Conservation (phyloP, 2,797 vertebrate species). For the Cryptoprocta ferox region DNA sequence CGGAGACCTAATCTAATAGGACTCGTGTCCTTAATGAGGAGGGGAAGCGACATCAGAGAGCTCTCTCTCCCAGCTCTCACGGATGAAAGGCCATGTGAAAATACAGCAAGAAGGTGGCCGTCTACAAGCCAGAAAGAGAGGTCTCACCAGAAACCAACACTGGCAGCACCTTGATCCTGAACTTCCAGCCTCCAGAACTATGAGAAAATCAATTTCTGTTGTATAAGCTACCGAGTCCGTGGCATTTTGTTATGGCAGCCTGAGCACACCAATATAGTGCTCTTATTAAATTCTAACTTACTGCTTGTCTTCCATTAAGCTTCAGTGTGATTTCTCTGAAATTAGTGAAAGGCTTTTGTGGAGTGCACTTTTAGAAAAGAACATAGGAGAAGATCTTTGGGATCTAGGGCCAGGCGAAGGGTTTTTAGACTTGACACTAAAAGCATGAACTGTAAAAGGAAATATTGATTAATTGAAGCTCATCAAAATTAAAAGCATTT, state of each 20-base stretch:
- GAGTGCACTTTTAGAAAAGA: conserved; percentile 2
- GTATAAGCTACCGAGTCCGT: not conserved
- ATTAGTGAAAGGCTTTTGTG: not conserved
- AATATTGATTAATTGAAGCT: not conserved
- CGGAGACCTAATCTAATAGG: not conserved
- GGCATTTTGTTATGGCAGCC: not conserved
- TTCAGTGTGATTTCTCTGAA: not conserved
- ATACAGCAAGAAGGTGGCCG: not conserved
- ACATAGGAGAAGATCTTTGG: not conserved
- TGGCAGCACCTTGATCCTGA: not conserved
- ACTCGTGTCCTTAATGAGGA: not conserved
- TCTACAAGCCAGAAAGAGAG: not conserved
- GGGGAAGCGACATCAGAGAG: not conserved
- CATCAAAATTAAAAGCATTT: conserved; percentile 20
- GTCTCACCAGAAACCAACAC: not conserved
- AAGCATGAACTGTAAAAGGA: not conserved
- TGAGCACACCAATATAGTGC: not conserved
- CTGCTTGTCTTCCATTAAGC: not conserved
- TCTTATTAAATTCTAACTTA: not conserved
- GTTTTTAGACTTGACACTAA: conserved; percentile 10
- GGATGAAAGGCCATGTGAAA: not conserved
- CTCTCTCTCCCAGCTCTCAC: not conserved
- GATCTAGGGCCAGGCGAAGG: not conserved
- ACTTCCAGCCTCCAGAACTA: not conserved
- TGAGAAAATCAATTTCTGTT: not conserved